Base-by-base conservation (phyloP, 2,113 vertebrate species). In the Sciurus niger region DNA sequence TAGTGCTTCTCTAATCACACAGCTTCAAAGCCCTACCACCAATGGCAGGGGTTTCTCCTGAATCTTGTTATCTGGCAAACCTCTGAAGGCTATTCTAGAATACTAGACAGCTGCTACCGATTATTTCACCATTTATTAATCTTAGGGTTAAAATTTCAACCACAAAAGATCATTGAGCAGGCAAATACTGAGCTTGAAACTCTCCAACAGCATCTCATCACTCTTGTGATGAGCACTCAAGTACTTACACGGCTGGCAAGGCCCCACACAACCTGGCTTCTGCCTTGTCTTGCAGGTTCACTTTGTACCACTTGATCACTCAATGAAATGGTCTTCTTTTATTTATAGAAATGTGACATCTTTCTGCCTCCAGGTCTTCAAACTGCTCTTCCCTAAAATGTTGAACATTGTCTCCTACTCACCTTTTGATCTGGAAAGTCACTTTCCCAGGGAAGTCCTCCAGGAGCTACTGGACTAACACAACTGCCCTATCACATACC, bases 251-350 rank as follows among this genome's bases (percentile, higher is more conserved):
- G 51, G 25, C 3, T 43, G 68, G 4, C 9, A n/a, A 37, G 60
- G 14, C 14, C 7, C 72, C 67, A 40, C 8, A 25, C 18, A 11
- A 34, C 72, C 16, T 63, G 25, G 13, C 8, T 83, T n/a, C 18
- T 1, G 11, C 7, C 7, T 32, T 0, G 6, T 82, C 55, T 37
- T 7, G 6, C 13, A 67, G 2, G 43, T 18, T 58, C 0, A 11
- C 34, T 55, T 8, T 18, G 46, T 0, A 74, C 3, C 20, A 58
- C 8, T 48, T 84, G 7, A n/a, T 83, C 43, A 65, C 24, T 86
- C 30, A 96, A 68, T 8, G 28, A n/a, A 85, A 13, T 37, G 30
- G 6, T 4, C 37, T 68, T 70, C 16, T 32, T 88, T 73, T 90
- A 2, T 53, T 84, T 93, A 53, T 24, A 93, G 20, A 82, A 88